Evolutionary conservation across 2,888 invertebrate species (phyloP).

Genomic region (Spisula solida): DNA sequence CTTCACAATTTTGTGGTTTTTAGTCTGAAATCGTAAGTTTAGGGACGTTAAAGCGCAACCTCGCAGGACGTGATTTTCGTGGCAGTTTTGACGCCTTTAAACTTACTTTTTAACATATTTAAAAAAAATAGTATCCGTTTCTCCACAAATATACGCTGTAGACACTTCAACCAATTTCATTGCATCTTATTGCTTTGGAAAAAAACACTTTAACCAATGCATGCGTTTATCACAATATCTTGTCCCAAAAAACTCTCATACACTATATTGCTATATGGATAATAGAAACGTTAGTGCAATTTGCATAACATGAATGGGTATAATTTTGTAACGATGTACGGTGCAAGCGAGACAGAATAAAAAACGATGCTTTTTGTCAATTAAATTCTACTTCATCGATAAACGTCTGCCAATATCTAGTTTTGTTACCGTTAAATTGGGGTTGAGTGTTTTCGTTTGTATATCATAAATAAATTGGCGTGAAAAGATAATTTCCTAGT

Average conservation of each 20-base stretch:
- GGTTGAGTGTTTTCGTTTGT: not conserved
- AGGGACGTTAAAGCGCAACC: too few relatives aligned
- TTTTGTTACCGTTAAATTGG: constrained; percentile 1
- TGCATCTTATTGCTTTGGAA: not conserved
- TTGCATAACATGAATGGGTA: constrained; percentile 6
- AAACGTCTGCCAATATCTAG: not conserved
- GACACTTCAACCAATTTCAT: not conserved
- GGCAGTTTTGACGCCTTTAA: too few relatives aligned
- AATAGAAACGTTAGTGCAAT: not conserved
- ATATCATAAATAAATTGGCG: constrained; percentile 3
- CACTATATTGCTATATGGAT: not conserved
- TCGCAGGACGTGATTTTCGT: too few relatives aligned
- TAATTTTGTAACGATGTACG: not conserved
- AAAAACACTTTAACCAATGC: not conserved
- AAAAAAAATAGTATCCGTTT: not conserved
- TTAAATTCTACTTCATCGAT: constrained; percentile 8
- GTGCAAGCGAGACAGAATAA: not conserved
- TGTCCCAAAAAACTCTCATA: not conserved
- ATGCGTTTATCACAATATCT: not conserved
- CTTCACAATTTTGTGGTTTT: too few relatives aligned
- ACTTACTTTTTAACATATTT: too few relatives aligned
- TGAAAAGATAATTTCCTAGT: not conserved
- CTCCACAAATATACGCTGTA: not conserved
- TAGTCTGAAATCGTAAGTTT: too few relatives aligned
- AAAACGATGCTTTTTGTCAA: not conserved